These are phyloP conservation scores for Trinectes maculatus DNA, from an alignment of 2,113 vertebrate genomes.

Conservation along the genomic window DNA sequence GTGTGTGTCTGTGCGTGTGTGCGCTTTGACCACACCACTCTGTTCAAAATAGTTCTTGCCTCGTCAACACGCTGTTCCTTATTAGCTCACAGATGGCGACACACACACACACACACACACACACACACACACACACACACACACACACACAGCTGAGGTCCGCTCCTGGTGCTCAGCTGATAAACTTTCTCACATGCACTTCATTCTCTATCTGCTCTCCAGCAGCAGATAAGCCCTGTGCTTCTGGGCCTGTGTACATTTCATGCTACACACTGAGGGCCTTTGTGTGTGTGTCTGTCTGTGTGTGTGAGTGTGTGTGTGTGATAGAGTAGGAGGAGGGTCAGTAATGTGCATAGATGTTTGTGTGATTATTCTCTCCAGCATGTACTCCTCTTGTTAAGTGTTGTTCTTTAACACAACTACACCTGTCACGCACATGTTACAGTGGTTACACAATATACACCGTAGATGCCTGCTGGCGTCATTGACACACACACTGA, in stretches of 20 bases:
- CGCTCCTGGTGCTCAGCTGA: constrained; percentile 69
- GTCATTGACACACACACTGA: constrained; percentile 11
- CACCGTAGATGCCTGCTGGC: constrained; percentile 28
- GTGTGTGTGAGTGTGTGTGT: constrained; percentile 13
- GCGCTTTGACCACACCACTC: constrained; percentile 45
- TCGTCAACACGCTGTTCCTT: constrained; percentile 53
- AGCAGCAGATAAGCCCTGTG: constrained; percentile 47
- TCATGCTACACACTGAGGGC: constrained; percentile 8
- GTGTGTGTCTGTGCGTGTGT: constrained; percentile 5
- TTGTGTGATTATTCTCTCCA: constrained; percentile 46
- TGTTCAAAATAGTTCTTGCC: constrained; percentile 49
- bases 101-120: constrained; percentile 34
- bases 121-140: constrained; percentile 32
- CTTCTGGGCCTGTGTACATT: constrained; percentile 2
- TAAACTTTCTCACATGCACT: constrained; percentile 62
- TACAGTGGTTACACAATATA: not conserved
- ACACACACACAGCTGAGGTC: constrained; percentile 16
- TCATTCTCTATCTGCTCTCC: constrained; percentile 46
- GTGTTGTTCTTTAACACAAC: constrained; percentile 7
- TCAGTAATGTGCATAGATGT: constrained; percentile 11
- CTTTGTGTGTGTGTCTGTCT: not conserved
- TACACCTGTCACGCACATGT: not conserved
- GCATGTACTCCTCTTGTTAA: constrained; percentile 13
- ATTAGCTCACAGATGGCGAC: constrained; percentile 67
- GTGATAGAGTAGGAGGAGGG: constrained; percentile 1